Percentiles rank a stretch among this genome's conserved stretches.
Evolutionary conservation across 2,113 vertebrate genomes (phyloP).

Genomic region (Thryonomys swinderianus): DNA sequence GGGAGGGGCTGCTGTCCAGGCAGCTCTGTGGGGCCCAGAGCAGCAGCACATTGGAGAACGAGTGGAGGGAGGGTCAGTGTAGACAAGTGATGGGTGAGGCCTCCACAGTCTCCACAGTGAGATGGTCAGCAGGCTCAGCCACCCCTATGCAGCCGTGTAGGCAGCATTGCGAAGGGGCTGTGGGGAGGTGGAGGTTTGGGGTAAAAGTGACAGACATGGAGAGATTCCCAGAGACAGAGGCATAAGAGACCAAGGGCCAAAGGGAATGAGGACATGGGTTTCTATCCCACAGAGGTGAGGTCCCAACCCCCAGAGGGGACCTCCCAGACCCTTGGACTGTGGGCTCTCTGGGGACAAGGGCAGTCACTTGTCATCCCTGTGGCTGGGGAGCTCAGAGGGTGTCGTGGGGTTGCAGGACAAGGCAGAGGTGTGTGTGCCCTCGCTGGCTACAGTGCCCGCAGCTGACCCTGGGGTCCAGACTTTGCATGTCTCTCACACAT

Average conservation of each 20-base stretch:
- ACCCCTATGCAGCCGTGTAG: background rate
- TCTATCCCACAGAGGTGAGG: background rate
- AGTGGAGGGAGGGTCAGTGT: background rate
- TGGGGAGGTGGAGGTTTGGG: background rate
- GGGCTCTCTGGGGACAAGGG: background rate
- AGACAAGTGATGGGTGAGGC: background rate
- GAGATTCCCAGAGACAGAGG: background rate
- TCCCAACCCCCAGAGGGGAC: background rate
- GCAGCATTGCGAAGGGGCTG: too few species aligned
- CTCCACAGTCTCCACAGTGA: background rate
- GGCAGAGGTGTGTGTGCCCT: background rate
- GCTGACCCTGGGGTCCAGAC: background rate
- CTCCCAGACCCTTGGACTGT: background rate
- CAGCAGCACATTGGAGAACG: background rate
- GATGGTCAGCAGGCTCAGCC: accelerated
- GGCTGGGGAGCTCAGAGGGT: background rate
- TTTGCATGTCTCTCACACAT: background rate
- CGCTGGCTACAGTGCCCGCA: background rate
- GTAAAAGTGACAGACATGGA: background rate
- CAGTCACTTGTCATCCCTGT: background rate
- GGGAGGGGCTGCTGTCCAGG: background rate
- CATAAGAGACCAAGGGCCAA: background rate
- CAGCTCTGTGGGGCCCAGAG: background rate
- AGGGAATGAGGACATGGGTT: background rate
- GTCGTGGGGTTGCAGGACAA: background rate